These are phyloP conservation scores for Brachycybe producta DNA, from an alignment of 2,888 invertebrate species.

Conservation along the genomic window DNA sequence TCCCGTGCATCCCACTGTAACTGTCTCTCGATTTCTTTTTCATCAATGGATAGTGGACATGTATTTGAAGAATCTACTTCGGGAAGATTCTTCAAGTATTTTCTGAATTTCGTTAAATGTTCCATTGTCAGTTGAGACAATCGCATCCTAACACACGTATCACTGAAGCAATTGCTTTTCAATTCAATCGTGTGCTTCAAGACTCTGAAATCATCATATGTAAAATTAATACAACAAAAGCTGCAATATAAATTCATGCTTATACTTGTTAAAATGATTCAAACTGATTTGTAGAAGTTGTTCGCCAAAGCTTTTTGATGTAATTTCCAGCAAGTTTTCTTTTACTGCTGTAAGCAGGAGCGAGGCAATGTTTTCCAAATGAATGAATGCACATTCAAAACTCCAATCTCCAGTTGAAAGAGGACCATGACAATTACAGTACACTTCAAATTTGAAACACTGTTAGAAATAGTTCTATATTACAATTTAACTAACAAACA, in stretches of 20 bases:
- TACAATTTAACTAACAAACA: too few species aligned
- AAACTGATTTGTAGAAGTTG: conserved; percentile 5
- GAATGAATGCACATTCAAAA: background rate
- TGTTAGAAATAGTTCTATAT: too few species aligned
- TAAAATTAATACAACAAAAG: background rate
- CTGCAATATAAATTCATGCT: background rate
- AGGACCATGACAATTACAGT: background rate
- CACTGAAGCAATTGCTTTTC: background rate
- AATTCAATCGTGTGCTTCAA: background rate
- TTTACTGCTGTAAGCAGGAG: background rate
- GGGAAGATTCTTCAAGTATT: conserved; percentile 2
- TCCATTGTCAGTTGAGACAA: conserved; percentile 1
- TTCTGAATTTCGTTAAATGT: background rate
- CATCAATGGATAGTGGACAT: too few species aligned
- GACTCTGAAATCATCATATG: background rate
- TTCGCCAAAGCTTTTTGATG: conserved; percentile 9
- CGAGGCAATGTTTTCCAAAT: background rate
- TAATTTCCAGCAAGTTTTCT: background rate
- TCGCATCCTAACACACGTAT: background rate
- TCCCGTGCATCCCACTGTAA: too few species aligned
- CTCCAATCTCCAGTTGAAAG: background rate
- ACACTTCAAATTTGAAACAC: too few species aligned
- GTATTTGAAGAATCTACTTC: background rate
- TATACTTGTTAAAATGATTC: conserved; percentile 2
- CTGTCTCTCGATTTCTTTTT: too few species aligned